These are phyloP conservation scores for Siniperca knerii DNA, from an alignment of 2,113 vertebrate genomes.

Conservation along the genomic window DNA sequence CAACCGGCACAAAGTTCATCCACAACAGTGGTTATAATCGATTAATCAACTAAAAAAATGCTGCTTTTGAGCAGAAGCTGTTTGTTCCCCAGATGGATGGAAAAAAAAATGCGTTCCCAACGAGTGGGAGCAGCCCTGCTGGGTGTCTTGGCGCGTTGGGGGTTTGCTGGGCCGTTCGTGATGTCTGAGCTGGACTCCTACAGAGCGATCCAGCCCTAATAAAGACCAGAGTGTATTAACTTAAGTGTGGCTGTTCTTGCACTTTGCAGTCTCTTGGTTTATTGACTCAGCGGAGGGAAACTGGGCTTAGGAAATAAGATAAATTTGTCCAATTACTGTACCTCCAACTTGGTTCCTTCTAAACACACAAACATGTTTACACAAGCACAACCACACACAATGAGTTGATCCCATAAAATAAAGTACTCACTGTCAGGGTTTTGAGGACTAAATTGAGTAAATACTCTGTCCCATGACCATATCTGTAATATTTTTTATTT, in stretches of 20 bases:
- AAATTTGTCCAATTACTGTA: conserved; percentile 43
- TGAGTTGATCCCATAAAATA: background rate
- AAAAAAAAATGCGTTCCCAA: conserved; percentile 23
- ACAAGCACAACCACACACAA: background rate
- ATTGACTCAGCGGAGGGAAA: conserved; percentile 53
- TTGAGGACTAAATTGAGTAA: background rate
- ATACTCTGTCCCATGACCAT: background rate
- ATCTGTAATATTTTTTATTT: background rate
- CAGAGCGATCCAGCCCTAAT: conserved; percentile 10
- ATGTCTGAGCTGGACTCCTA: conserved; percentile 44
- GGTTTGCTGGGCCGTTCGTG: background rate
- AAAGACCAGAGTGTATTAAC: conserved; percentile 42
- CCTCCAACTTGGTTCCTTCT: conserved; percentile 4
- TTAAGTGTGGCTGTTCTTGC: conserved; percentile 30
- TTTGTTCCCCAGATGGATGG: background rate
- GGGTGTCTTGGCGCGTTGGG: background rate
- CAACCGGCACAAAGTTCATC: background rate
- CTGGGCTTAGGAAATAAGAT: conserved; percentile 42
- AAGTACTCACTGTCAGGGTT: background rate
- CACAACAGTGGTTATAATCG: background rate
- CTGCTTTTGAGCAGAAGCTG: background rate
- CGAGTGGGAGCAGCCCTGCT: conserved; percentile 25
- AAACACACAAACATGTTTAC: background rate
- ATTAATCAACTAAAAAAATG: background rate
- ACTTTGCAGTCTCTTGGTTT: conserved; percentile 37